Conservation (phyloP, 2,888 invertebrate species). For the Beris morrisii region DNA sequence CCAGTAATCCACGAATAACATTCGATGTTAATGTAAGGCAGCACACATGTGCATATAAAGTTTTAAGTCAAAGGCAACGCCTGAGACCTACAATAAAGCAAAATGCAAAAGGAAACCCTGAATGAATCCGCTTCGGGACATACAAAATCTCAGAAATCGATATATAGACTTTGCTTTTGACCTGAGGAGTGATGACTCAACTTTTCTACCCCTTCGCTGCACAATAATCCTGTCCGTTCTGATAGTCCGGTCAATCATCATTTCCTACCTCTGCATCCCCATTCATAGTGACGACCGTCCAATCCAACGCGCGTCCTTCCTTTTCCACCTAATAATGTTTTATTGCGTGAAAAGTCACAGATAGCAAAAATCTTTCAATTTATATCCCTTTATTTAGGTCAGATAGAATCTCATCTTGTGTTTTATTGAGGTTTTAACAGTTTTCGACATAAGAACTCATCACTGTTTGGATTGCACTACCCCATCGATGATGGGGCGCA, state of each 20-base stretch:
- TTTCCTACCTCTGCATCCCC: too few relatives aligned
- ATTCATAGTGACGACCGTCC: too few relatives aligned
- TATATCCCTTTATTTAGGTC: conserved; percentile 28
- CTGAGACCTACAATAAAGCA: conserved; percentile 31
- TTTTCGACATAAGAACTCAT: conserved; percentile 10
- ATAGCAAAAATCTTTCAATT: conserved; percentile 40
- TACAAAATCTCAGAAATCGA: too few relatives aligned
- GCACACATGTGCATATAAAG: conserved; percentile 10
- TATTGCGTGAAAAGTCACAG: conserved; percentile 41
- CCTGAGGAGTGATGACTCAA: too few relatives aligned
- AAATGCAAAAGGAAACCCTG: conserved; percentile 23
- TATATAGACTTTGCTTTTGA: too few relatives aligned
- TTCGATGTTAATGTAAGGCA: conserved; percentile 28
- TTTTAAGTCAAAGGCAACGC: conserved; percentile 35
- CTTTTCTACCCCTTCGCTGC: too few relatives aligned
- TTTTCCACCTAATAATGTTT: conserved; percentile 37
- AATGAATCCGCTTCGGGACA: conserved; percentile 2
- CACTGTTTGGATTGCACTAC: conserved; percentile 8
- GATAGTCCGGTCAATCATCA: too few relatives aligned
- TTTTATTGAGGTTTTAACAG: conserved; percentile 19
- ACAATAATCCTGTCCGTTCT: too few relatives aligned
- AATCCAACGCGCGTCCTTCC: not conserved
- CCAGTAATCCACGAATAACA: conserved; percentile 35
- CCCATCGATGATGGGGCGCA: not conserved
- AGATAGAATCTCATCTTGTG: conserved; percentile 7